Evolutionary conservation across 2,888 invertebrate species (phyloP), one percentile per base, ranked within the genome.

Genomic region (Lysandra coridon): DNA sequence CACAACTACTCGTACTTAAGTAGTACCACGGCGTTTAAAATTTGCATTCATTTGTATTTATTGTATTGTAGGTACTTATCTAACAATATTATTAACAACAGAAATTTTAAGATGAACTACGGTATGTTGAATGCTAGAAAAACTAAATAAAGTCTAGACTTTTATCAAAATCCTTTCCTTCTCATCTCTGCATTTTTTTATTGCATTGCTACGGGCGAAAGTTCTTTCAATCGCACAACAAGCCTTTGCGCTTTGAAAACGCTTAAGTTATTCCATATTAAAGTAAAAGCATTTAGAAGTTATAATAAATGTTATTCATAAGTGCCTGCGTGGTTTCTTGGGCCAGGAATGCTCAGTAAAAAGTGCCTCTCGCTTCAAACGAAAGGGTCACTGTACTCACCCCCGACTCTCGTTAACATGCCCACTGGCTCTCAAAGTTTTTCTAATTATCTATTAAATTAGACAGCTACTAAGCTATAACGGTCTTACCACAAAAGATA

Each of bases 331-430:
- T 87, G 88, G 87, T 86, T 89, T 88, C 90, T 88, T 88, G 83
- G 85, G 82, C 85, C 84, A 83, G 89, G 93, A 91, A 93, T 93
- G 91, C 88, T 79, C 82, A 89, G 88, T 90, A 92, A 93, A 93
- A 92, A 92, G 88, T 90, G 87, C 88, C 88, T 84, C 85, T 84
- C 85, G 88, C 88, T 89, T 91, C 91, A 91, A 92, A 92, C 92
- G 88, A 85, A 88, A 90, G 91, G 92, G 92, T 89, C 87, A 87
- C 86, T 86, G 87, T 88, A 88, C 89, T 85, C 84, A 82, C 85
- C 85, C 86, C 86, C 86, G 84, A 85, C 86, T 85, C 90, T 91
- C 90, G 91, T 90, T 92, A 91, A 86, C 88, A 83, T 78, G 78
- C 79, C 1, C 86, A 83, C 79, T 6, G 86, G 49, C 79, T 84